Conservation (phyloP, 2,113 vertebrate genomes). For the western clawed frog (Xenopus tropicalis) region UCB_Xtro_10.0 CM004448.2:52317001-52317500, state of each 20-base stretch:
- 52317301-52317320: no score
- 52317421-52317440: no score
- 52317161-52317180: constrained; percentile 9
- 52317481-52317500: no score
- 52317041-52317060: not conserved
- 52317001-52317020: no score
- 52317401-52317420: no score
- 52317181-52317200: constrained; percentile 18
- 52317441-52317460: no score
- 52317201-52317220: constrained; percentile 6
- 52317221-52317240: not conserved
- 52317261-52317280: not conserved
- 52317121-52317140: constrained; percentile 31
- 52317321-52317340: no score
- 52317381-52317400: no score
- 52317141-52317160: constrained; percentile 18
- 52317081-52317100: constrained; percentile 11
- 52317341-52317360: no score
- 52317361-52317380: no score
- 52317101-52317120: not conserved
- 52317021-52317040: no score
- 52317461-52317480: no score
- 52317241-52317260: not conserved
- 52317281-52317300: not conserved
- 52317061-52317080: not conserved